Evolutionary conservation across 2,797 vertebrate species (phyloP), one percentile per base, ranked within the genome.

Genomic region (Numenius phaeopus): DNA sequence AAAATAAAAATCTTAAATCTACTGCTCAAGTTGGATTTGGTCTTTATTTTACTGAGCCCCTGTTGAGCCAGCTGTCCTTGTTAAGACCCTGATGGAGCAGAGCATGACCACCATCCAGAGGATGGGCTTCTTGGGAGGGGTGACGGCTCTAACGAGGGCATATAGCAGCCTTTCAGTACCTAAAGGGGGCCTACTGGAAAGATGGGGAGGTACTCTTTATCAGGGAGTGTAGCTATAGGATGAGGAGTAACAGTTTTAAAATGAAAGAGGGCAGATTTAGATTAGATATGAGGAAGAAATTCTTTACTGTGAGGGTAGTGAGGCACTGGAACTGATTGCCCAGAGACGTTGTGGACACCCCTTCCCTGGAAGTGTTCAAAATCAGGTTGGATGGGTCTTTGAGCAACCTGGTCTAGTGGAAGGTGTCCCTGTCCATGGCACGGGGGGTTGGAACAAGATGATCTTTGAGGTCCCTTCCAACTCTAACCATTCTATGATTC

Each of bases 71-170:
- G 10, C 1, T 72, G 67, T 52, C 23, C 10, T 75, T 55, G 34
- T 24, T 67, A 39, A 87, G 77, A 54, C 23, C 40, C n/a, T 24
- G 79, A 20, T 54, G 46, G 29, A 73, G 26, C 1, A 2, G 24
- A 89, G 19, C 0, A 0, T 65, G 24, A 26, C n/a, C 49, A 17
- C 29, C 52, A 3, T 3, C 78, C 14, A 9, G 18, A 21, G 26
- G 21, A 55, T 4, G 9, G 22, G 47, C 39, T 62, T 50, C 34
- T 4, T 3, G 46, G 46, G 24, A 46, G 27, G 19, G n/a, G 6
- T 14, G 29, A 10, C 7, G 24, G 13, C 37, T 26, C n/a, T 44
- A 44, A 73, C 0, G 6, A 65, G 80, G 44, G 34, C 66, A 39
- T 57, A 6, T 57, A 57, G 20, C 32, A n/a, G 18, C 54, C 30